These are phyloP conservation scores for Diloba caeruleocephala DNA, from an alignment of 2,888 invertebrate species.

Conservation along the genomic window DNA sequence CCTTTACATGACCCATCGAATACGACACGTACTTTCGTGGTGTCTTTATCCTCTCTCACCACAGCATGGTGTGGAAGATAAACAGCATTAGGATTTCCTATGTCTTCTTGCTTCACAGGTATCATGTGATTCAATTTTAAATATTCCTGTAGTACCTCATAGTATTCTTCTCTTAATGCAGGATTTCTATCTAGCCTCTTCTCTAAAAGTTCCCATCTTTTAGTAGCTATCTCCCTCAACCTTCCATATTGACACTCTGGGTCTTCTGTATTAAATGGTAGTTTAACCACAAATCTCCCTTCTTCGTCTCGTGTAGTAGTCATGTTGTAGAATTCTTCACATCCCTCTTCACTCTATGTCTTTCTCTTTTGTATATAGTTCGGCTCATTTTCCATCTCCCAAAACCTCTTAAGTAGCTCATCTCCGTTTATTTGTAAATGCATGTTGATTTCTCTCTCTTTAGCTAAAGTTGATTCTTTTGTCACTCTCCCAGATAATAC, in stretches of 20 bases:
- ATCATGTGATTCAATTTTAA: not conserved
- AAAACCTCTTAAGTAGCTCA: not conserved
- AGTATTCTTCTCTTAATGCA: not conserved
- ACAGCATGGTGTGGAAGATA: constrained; percentile 5
- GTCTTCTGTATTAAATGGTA: not conserved
- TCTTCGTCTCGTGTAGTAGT: constrained; percentile 1
- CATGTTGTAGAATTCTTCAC: constrained; percentile 1
- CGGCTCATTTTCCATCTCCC: not conserved
- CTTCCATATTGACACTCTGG: constrained; percentile 1
- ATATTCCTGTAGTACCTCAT: constrained; percentile 1
- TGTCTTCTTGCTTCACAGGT: not conserved
- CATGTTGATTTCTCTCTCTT: not conserved
- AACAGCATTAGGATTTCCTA: not conserved
- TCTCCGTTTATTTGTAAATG: not conserved
- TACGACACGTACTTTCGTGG: not conserved
- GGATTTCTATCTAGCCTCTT: not conserved
- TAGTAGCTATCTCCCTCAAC: not conserved
- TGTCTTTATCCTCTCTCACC: constrained; percentile 6
- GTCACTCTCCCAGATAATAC: not conserved
- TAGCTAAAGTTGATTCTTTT: not conserved
- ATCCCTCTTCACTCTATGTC: not conserved
- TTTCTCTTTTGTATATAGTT: not conserved
- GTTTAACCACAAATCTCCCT: constrained; percentile 12
- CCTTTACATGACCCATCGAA: too few species aligned
- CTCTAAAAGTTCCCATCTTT: not conserved